phyloP scores from a whole-genome alignment of 1,140 invertebrate species.

The Dysdera silvatica region DNA sequence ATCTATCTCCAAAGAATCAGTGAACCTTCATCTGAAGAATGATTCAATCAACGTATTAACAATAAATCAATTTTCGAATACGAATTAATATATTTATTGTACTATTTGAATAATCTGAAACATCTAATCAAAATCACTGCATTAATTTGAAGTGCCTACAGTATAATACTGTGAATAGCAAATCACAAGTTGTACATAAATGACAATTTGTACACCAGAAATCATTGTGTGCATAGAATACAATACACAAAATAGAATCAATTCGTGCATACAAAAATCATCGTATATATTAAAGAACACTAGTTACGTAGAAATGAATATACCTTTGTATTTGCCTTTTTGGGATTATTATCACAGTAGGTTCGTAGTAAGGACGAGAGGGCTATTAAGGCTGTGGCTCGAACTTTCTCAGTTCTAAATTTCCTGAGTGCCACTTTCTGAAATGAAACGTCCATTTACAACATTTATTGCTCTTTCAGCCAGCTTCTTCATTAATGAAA shows the following conservation, averaged over 20 bases:
- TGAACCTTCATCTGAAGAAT: too few relatives aligned
- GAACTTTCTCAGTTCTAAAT: slow-evolving; percentile 31
- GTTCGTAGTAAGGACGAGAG: slow-evolving; percentile 18
- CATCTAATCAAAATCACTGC: too few relatives aligned
- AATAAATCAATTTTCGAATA: too few relatives aligned
- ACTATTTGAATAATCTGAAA: too few relatives aligned
- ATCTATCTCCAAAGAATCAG: too few relatives aligned
- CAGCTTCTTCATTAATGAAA: neutral
- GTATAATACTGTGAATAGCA: too few relatives aligned
- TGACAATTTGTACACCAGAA: slow-evolving; percentile 48
- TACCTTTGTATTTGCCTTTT: slow-evolving; percentile 14
- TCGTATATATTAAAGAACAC: too few relatives aligned
- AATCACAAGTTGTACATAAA: too few relatives aligned
- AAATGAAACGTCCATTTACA: slow-evolving; percentile 11
- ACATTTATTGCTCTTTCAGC: neutral
- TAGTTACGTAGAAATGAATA: too few relatives aligned
- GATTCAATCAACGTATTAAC: too few relatives aligned
- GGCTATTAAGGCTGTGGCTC: slow-evolving; percentile 12
- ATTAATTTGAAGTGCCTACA: slow-evolving; percentile 59
- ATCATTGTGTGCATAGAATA: slow-evolving; percentile 48
- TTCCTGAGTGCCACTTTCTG: slow-evolving; percentile 38
- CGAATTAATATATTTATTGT: too few relatives aligned
- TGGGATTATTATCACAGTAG: slow-evolving; percentile 11
- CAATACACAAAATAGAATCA: slow-evolving; percentile 36
- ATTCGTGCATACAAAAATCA: too few relatives aligned